Percentiles rank a stretch among this genome's conserved stretches.
Evolutionary conservation across 2,888 invertebrate genomes (phyloP).

Genomic region (Patella caerulea): DNA sequence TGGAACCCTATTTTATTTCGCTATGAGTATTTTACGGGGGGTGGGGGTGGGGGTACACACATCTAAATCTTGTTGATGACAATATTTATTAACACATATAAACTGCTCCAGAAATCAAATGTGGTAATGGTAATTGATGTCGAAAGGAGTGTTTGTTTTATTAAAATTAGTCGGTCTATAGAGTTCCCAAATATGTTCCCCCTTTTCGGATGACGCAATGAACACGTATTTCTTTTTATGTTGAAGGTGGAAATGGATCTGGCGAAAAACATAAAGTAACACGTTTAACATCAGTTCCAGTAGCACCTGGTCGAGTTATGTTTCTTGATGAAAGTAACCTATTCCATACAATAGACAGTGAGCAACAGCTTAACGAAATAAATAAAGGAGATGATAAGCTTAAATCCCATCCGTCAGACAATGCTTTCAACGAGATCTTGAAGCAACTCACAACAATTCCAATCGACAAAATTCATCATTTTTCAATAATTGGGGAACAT

Average conservation of each 20-base stretch:
- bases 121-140: too few relatives aligned
- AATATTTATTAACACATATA: too few relatives aligned
- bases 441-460: constrained; percentile 42
- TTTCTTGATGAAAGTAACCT: constrained; percentile 21
- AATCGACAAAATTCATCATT: constrained; percentile 45
- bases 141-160: too few relatives aligned
- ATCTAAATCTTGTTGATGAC: too few relatives aligned
- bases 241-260: neutral
- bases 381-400: neutral
- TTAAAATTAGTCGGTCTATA: too few relatives aligned
- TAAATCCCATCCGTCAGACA: neutral
- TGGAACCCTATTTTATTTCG: too few relatives aligned
- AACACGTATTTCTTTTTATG: too few relatives aligned
- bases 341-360: constrained; percentile 18
- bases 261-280: neutral
- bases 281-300: neutral
- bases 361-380: constrained; percentile 16
- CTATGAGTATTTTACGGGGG: too few relatives aligned
- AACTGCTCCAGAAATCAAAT: too few relatives aligned
- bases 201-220: too few relatives aligned
- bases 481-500: constrained; percentile 48
- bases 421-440: constrained; percentile 24
- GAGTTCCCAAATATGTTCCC: too few relatives aligned
- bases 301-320: constrained; percentile 18
- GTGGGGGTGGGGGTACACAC: too few relatives aligned